These are phyloP conservation scores for Puffinus mauretanicus DNA, from an alignment of 2,113 vertebrate species.

Conservation along the genomic window DNA sequence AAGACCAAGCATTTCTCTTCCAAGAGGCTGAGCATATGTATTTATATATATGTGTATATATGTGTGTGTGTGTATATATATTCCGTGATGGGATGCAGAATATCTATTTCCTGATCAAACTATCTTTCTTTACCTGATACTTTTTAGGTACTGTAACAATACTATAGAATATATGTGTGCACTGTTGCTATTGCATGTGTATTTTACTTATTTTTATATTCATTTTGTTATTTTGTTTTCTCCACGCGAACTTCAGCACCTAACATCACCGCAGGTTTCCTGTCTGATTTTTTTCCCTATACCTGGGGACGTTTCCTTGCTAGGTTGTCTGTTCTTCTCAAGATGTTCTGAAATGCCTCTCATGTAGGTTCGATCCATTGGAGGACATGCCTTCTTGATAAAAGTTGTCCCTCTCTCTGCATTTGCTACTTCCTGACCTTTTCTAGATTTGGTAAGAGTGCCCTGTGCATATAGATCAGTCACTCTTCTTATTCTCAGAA, in stretches of 20 bases:
- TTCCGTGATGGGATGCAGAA: not conserved
- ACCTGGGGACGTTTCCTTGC: not conserved
- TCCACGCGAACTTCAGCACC: not conserved
- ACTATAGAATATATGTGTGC: not conserved
- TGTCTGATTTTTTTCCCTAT: not conserved
- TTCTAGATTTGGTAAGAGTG: not conserved
- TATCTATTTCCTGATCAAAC: not conserved
- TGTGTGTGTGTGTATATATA: fast-evolving
- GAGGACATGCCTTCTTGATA: not conserved
- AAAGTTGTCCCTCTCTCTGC: not conserved
- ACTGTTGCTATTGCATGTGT: not conserved
- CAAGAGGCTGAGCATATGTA: not conserved
- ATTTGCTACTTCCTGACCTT: not conserved
- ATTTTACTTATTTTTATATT: not conserved
- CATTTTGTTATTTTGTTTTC: not conserved
- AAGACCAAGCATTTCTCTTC: not conserved
- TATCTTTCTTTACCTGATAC: not conserved
- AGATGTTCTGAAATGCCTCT: not conserved
- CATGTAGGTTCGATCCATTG: not conserved
- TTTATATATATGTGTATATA: not conserved
- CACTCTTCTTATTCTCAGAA: not conserved
- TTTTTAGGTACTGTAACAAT: not conserved
- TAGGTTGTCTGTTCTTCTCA: not conserved
- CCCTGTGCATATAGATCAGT: not conserved
- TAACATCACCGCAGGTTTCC: not conserved